Conservation (phyloP, 2,888 invertebrate genomes). For the Desoria tigrina region DNA sequence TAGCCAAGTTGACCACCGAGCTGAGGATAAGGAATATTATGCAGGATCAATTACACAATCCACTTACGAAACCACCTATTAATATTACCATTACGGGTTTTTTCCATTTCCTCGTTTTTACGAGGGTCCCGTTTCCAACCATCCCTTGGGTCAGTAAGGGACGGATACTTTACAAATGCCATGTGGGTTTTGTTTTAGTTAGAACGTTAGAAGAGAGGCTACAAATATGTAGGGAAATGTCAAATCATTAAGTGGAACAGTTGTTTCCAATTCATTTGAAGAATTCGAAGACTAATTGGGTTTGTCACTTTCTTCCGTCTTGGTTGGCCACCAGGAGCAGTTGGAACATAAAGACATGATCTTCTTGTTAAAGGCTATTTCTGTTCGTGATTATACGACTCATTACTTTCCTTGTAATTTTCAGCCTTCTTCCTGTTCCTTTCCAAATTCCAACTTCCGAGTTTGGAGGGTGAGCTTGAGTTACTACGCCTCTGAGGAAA, state of each 20-base stretch:
- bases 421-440: slow-evolving; percentile 8
- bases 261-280: slow-evolving; percentile 37
- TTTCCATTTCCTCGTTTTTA: no score
- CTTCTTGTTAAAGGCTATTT: slow-evolving; percentile 4
- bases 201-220: no score
- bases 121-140: no score
- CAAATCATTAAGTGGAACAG: slow-evolving; percentile 14
- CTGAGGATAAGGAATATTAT: not conserved
- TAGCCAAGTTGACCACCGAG: no score
- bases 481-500: no score
- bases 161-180: slow-evolving; percentile 9
- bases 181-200: slow-evolving; percentile 9
- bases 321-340: slow-evolving; percentile 23
- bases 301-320: slow-evolving; percentile 36
- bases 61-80: slow-evolving; percentile 4
- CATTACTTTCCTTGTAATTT: slow-evolving; percentile 15
- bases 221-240: not conserved
- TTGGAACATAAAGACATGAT: slow-evolving; percentile 4
- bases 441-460: not conserved
- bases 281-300: slow-evolving; percentile 29
- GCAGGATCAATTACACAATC: slow-evolving; percentile 6
- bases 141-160: no score
- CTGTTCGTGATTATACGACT: slow-evolving; percentile 22
- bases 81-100: not conserved
- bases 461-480: not conserved